phyloP scores from a whole-genome alignment of 2,797 vertebrate genomes.

The Mormyrops boulengeri region DNA sequence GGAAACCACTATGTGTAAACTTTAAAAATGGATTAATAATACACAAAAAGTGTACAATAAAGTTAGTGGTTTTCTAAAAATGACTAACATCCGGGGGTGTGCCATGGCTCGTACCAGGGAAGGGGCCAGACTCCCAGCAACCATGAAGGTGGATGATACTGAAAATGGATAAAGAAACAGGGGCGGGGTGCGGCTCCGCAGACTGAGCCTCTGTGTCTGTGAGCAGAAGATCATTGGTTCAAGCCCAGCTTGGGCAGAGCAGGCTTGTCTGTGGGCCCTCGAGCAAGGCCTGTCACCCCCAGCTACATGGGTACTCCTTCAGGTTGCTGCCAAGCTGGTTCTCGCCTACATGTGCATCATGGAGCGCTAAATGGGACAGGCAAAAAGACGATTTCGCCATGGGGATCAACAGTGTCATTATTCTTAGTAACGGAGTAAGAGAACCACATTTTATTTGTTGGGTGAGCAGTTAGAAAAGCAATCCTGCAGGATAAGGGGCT shows the following conservation, averaged over 20 bases:
- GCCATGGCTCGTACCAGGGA: background rate
- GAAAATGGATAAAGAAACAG: background rate
- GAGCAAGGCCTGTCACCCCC: background rate
- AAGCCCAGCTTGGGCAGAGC: background rate
- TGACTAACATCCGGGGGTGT: background rate
- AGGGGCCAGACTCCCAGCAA: background rate
- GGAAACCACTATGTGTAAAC: background rate
- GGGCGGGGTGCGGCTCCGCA: background rate
- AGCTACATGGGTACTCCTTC: background rate
- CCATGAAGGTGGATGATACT: background rate
- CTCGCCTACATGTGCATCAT: background rate
- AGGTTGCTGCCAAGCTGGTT: background rate
- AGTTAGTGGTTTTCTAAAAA: background rate
- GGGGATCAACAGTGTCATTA: background rate
- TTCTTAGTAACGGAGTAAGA: background rate
- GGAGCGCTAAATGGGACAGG: background rate
- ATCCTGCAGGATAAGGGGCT: background rate
- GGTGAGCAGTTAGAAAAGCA: background rate
- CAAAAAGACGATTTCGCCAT: background rate
- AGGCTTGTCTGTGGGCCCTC: background rate
- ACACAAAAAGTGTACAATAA: background rate
- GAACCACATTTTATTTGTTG: background rate
- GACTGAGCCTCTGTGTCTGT: background rate
- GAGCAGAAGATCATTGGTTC: background rate
- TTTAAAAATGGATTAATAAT: background rate